Evolutionary conservation across 2,797 vertebrate species (phyloP), one percentile per base, ranked within the genome.

Genomic region (Eutrigla gurnardus): DNA sequence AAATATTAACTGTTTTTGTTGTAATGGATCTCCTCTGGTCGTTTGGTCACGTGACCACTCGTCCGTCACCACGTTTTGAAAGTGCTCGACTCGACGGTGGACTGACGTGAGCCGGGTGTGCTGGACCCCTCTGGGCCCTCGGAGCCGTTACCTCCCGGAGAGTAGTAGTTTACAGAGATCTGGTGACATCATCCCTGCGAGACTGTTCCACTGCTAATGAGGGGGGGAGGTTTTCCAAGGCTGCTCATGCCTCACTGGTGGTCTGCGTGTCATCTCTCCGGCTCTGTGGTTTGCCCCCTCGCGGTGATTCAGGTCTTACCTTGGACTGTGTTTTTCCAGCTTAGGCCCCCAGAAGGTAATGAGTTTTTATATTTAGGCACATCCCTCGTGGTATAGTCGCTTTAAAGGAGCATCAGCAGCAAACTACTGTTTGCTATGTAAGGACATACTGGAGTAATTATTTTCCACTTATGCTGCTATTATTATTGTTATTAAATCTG

Each of bases 221-320:
- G 65, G 80, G 75, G 83, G 73, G 70, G 64, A 73, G 73, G 17
- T 77, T 89, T 90, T 82, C 86, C 90, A 86, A 87, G 78, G 87
- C 80, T 82, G 32, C 82, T 86, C 87, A 86, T 85, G 80, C 82
- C 85, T 87, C 77, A 79, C 84, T 84, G 88, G 90, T 91, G 92
- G 85, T 89, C 87, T 73, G 78, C 35, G 50, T 88, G 85, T 91
- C 90, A 85, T 89, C 77, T 83, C 77, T 83, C 75, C 77, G 85
- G 83, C 35, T 78, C 84, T 92, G 89, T 10, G 90, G 89, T 85
- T 54, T 77, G 64, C 8, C 33, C 8, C 33, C 59, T 75, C 25
- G 4, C 52, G 59, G 78, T 84, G 74, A 86, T 87, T 91, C 77
- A 84, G 69, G 49, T 65, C 58, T 76, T 84, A 88, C 83, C 75